A percentile compares a stretch with the other conserved stretches of the same genome.
Conservation (phyloP, 2,113 vertebrate genomes). For the Platycercus adscitus region DNA sequence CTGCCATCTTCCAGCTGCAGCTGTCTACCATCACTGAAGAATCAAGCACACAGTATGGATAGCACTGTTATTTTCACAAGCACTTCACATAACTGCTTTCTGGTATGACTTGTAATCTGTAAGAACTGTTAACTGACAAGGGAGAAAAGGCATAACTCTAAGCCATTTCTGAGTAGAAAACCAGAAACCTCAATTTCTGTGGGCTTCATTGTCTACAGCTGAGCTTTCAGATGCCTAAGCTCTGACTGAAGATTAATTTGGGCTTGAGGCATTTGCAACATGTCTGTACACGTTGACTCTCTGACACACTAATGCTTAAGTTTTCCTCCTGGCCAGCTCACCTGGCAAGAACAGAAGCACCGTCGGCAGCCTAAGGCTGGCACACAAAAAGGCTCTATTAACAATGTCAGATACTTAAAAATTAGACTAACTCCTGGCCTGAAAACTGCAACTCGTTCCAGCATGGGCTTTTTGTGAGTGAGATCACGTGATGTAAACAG, state of each 20-base stretch:
- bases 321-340: neutral
- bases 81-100: neutral
- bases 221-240: neutral
- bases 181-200: neutral
- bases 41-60: neutral
- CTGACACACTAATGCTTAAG: neutral
- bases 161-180: neutral
- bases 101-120: neutral
- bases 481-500: neutral
- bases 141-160: neutral
- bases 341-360: neutral
- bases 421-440: neutral
- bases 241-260: neutral
- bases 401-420: neutral
- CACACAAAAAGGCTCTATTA: neutral
- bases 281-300: accelerated
- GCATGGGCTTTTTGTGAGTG: neutral
- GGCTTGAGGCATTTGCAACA: neutral
- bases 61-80: neutral
- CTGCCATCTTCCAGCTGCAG: neutral
- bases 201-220: neutral
- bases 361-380: neutral
- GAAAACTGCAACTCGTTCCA: neutral
- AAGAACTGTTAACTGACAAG: neutral
- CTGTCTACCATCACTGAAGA: neutral